Evolutionary conservation across 2,113 vertebrate species (phyloP).

Genomic region (Seriola dumerili): DNA sequence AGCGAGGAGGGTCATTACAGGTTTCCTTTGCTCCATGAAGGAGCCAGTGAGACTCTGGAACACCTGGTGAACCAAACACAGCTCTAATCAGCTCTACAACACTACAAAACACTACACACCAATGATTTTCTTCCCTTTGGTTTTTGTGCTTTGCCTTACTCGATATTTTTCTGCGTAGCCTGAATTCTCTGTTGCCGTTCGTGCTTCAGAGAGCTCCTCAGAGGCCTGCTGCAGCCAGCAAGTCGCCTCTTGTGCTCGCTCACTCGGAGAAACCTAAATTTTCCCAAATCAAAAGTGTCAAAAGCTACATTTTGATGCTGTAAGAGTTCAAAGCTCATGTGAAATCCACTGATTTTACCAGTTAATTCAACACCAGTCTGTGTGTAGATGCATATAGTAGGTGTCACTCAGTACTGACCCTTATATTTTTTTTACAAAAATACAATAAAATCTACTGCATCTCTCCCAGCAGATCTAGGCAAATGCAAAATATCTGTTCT

Average conservation of each 20-base stretch:
- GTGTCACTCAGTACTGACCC: no score
- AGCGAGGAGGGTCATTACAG: constrained; percentile 53
- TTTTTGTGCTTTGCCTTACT: constrained; percentile 13
- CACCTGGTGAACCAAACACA: constrained; percentile 39
- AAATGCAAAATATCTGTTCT: no score
- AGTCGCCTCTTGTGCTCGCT: constrained; percentile 50
- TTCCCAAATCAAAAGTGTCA: background rate
- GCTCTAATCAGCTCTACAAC: background rate
- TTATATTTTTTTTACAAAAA: no score
- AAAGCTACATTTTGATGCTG: background rate
- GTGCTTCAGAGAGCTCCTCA: constrained; percentile 50
- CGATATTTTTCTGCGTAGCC: constrained; percentile 63
- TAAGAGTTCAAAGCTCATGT: background rate
- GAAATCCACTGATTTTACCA: no score
- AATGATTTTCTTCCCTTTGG: background rate
- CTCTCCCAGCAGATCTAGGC: no score
- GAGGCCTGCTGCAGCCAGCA: constrained; percentile 60
- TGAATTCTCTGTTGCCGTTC: constrained; percentile 27
- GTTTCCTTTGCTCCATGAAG: constrained; percentile 58
- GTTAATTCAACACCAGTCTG: no score
- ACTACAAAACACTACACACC: background rate
- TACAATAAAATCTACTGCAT: no score
- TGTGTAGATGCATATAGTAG: no score
- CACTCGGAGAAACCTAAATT: constrained; percentile 43
- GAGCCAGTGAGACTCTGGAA: constrained; percentile 41